A percentile compares a stretch with the other conserved stretches of the same genome.
Evolutionary conservation across 2,113 vertebrate species (phyloP).

Genomic region (Peromyscus leucopus): DNA sequence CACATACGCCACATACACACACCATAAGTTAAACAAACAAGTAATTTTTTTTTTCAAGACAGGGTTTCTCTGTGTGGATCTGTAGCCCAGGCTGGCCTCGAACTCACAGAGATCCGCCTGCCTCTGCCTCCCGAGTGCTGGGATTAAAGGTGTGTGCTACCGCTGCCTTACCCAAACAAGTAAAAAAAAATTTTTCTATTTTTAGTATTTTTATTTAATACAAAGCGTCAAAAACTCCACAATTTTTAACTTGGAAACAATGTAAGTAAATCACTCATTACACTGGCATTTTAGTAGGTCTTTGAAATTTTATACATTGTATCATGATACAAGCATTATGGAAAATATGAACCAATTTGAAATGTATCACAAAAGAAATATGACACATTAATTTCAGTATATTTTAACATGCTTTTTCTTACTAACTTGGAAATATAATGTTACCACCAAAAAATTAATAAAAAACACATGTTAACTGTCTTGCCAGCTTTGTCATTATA

Average conservation of each 20-base stretch:
- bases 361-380: neutral
- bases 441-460: neutral
- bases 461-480: neutral
- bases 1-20: neutral
- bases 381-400: neutral
- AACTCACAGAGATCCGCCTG: neutral
- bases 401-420: neutral
- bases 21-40: neutral
- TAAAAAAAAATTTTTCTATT: neutral
- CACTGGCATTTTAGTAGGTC: neutral
- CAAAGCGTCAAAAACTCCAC: neutral
- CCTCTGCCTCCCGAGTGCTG: neutral
- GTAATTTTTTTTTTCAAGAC: no score
- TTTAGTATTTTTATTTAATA: neutral
- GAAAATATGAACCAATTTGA: neutral
- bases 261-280: neutral
- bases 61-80: no score
- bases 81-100: neutral
- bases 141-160: neutral
- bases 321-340: neutral
- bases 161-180: neutral
- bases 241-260: neutral
- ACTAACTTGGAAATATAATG: neutral
- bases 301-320: neutral
- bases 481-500: neutral